A percentile compares a stretch with the other conserved stretches of the same genome.
These are phyloP conservation scores for Tolypeutes matacus DNA, from an alignment of 2,797 vertebrate species.

Conservation along the genomic window DNA sequence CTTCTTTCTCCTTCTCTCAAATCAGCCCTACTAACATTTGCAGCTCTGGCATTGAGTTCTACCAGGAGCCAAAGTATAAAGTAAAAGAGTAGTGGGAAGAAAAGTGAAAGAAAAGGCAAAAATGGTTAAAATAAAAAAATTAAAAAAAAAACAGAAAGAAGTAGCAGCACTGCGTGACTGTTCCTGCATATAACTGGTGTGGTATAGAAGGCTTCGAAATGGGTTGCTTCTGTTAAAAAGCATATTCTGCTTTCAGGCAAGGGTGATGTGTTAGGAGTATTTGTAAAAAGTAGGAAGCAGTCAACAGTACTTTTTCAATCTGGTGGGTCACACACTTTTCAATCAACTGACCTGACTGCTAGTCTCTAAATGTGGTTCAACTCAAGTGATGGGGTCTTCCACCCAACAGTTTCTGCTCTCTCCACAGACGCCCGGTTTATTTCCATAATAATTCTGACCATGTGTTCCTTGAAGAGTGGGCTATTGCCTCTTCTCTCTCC, in stretches of 20 bases:
- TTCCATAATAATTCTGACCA: background rate
- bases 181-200: background rate
- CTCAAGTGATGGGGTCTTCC: background rate
- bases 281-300: background rate
- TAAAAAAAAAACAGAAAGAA: background rate
- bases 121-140: background rate
- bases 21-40: background rate
- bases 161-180: background rate
- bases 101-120: background rate
- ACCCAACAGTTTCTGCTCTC: background rate
- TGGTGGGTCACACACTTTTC: background rate
- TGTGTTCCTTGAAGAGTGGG: background rate
- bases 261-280: background rate
- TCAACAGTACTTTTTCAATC: background rate
- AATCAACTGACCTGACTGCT: background rate
- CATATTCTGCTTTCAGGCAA: background rate
- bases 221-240: background rate
- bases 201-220: fast-evolving
- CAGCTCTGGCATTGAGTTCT: background rate
- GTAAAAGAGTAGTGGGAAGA: background rate
- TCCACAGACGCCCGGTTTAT: background rate
- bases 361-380: background rate
- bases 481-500: background rate
- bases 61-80: background rate
- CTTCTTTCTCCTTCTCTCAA: background rate